These are phyloP conservation scores for Hydrotaea cyrtoneurina DNA, from an alignment of 2,888 invertebrate species.

Conservation along the genomic window DNA sequence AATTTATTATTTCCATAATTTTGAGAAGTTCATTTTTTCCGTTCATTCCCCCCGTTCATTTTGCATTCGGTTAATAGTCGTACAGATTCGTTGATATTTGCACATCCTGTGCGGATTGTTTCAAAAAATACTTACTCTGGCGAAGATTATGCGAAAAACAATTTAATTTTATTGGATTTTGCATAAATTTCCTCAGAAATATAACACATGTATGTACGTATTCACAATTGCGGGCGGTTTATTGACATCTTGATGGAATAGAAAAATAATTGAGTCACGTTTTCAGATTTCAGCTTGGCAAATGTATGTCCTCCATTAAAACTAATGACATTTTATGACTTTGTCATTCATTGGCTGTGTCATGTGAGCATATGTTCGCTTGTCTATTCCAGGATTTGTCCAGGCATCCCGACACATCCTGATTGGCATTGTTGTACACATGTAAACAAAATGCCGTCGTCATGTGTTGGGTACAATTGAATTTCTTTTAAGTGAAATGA, in stretches of 20 bases:
- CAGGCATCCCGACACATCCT: background rate
- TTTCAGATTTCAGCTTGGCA: constrained; percentile 54
- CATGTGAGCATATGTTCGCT: constrained; percentile 4
- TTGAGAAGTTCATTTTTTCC: constrained; percentile 40
- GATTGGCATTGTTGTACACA: constrained; percentile 24
- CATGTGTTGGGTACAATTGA: constrained; percentile 20
- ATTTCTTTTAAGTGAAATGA: constrained; percentile 8
- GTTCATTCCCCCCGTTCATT: constrained; percentile 10
- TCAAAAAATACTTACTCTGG: background rate
- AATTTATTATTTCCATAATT: constrained; percentile 62
- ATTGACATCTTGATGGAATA: constrained; percentile 67
- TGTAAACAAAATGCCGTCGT: constrained; percentile 7
- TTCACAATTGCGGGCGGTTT: constrained; percentile 50
- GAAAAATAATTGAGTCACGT: constrained; percentile 68
- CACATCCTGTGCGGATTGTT: constrained; percentile 10
- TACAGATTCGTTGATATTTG: constrained; percentile 27
- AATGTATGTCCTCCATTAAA: constrained; percentile 63
- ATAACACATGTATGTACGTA: constrained; percentile 40
- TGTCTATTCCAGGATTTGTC: background rate
- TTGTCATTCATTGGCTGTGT: constrained; percentile 54
- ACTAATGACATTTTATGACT: constrained; percentile 64
- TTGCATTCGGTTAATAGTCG: constrained; percentile 37
- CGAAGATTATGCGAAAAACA: constrained; percentile 72
- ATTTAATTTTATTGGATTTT: constrained; percentile 79
- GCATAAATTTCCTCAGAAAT: constrained; percentile 73